A percentile compares a stretch with the other conserved stretches of the same genome.
These are phyloP conservation scores for Nomada flava DNA, from an alignment of 2,888 invertebrate species.

Conservation along the genomic window DNA sequence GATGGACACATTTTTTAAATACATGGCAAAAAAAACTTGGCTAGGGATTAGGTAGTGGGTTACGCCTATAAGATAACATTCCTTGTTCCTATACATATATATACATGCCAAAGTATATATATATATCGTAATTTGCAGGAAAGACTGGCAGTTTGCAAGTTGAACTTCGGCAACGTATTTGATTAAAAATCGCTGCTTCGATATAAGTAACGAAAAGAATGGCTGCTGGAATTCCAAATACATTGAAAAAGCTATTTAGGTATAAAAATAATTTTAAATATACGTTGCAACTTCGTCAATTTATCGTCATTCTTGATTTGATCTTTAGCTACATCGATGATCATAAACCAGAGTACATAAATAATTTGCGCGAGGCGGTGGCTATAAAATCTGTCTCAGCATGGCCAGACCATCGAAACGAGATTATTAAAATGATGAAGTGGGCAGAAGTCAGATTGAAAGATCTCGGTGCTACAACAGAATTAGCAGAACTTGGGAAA, in stretches of 20 bases:
- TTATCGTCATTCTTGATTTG: constrained; percentile 3
- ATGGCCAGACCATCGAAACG: constrained; percentile 92
- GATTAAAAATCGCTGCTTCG: background rate
- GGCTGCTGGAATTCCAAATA: constrained; percentile 71
- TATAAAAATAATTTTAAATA: constrained; percentile 8
- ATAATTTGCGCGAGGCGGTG: constrained; percentile 92
- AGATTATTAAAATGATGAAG: constrained; percentile 93
- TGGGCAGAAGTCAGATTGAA: constrained; percentile 91
- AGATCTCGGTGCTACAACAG: constrained; percentile 89
- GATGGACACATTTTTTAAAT: too few species aligned
- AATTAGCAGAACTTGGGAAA: constrained; percentile 91
- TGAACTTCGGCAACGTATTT: too few species aligned
- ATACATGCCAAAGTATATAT: too few species aligned
- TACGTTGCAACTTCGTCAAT: constrained; percentile 62
- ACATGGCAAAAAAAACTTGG: too few species aligned
- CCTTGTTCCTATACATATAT: background rate
- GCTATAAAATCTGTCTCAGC: constrained; percentile 98
- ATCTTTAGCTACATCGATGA: constrained; percentile 90
- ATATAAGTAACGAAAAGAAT: constrained; percentile 47
- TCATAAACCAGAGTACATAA: constrained; percentile 91
- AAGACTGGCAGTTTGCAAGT: background rate
- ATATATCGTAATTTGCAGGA: background rate
- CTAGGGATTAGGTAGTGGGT: too few species aligned
- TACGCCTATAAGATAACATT: constrained; percentile 2
- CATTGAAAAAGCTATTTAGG: constrained; percentile 76